Base-by-base conservation (phyloP, 2,797 vertebrate genomes). In the Selene dorsalis region DNA sequence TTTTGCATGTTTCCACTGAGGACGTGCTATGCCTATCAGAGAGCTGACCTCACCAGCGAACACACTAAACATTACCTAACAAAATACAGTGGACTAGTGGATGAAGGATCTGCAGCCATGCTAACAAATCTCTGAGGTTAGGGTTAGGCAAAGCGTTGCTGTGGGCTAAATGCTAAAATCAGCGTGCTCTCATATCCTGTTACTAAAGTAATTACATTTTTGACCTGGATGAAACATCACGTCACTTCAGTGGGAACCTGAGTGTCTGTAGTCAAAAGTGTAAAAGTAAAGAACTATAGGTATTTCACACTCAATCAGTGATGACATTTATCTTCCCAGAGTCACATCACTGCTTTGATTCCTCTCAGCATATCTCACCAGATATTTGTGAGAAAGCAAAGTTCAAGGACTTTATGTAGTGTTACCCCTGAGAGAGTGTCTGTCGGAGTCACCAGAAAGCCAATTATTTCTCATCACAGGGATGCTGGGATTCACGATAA, bases 1-100 rank as follows among this genome's bases (percentile, higher is more conserved):
- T 28, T 39, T 39, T 13, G 52, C 65, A 66, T 70, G 16, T 60
- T 68, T 39, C 32, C 32, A 32, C 58, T 45, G 16, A 63, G 28
- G 7, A 26, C 55, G 14, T 22, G 48, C 62, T 45, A 56, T 52
- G 59, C 43, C 52, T 32, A 18, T 65, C 50, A 58, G 7, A 24
- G 17, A 8, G 26, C 20, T 26, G n/a, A 2, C 12, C 26, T 45
- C 35, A 53, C n/a, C 38, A 57, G 12, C 39, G 26, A 47, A 66
- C 50, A 47, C 17, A 41, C 17, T 58, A 14, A 59, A 73, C 18
- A n/a, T 62, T 39, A 58, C 52, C 64, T 4, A 41, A 32, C 24
- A 28, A 14, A 41, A 43, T 43, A 17, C 24, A 22, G 50, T 20
- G 12, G 5, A 35, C n/a, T 30, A 43, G 24, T 22, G 9, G 22